Base-by-base conservation (phyloP, 2,113 vertebrate species). In the Halichoerus grypus region DNA sequence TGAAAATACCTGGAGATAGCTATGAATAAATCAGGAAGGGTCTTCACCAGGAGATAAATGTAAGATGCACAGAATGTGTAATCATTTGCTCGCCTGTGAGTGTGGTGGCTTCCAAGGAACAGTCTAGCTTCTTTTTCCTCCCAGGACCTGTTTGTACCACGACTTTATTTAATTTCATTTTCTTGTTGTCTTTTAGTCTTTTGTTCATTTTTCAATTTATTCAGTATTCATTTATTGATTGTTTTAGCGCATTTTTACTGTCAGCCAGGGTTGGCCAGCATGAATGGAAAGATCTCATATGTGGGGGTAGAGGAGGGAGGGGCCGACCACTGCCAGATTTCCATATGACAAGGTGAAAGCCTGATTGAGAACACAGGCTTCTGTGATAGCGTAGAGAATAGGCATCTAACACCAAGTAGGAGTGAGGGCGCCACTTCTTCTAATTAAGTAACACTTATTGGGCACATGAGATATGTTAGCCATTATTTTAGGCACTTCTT, bases 321-420 rank as follows among this genome's bases (percentile, higher is more conserved):
- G 59, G 12, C 0, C 63, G 39, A 65, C 51, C 59, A 53, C 55
- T 46, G 22, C 57, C 39, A 9, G 49, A 24, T 92, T 95, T 67
- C 49, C 33, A 6, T 21, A 1, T n/a, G 55, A 84, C 31, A 0
- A 4, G 31, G 16, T 2, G 16, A 39, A 69, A 5, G 6, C 2
- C 5, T 7, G 1, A 1, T 21, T 79, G 61, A 19, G 22, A 0
- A 9, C 61, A 26, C 21, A 5, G 14, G 10, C 4, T 19, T 3
- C 21, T 33, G 8, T 1, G 31, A 31, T 3, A 5, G 39, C 19
- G 10, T 18, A 63, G 57, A 1, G 6, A 67, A 26, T 21, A 49
- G 69, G 13, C 69, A 26, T 1, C 26, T 21, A 36, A 49, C 39
- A 28, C 13, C 21, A 36, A 11, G 28, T 2, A 74, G 16, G 31